Base-by-base conservation (phyloP, 2,888 invertebrate species). In the Ferdinandea cuprea region DNA sequence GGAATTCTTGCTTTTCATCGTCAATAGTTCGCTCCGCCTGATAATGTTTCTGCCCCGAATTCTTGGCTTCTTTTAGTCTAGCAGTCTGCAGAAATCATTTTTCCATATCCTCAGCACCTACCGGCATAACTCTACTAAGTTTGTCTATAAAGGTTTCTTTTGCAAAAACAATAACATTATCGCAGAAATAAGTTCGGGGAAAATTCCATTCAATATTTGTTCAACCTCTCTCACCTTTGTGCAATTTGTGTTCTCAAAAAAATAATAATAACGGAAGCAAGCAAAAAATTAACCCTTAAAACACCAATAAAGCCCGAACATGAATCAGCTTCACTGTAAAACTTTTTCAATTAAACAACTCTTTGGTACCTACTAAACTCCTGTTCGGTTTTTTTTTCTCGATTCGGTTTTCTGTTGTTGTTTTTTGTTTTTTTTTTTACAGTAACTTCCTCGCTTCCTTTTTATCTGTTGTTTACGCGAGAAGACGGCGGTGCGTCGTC, bases 341-440 rank as follows among this genome's bases (percentile, higher is more conserved):
- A 72, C 40, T 72, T 72, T 72, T 72, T 72, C 71, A 72, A 72
- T 72, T 72, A 72, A 71, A 42, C 50, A 61, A 32, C 50, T 61
- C 71, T 58, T n/a, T 35, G 44, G 21, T 44, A 56, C 46, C 21
- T 35, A 54, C 3, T 25, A 19, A 35, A 37, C n/a, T 37, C 37
- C 13, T 37, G 37, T 15, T 37, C 6, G 37, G 0, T 5, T 37
- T 4, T 37, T 37, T 37, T 37, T 37, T 37, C 25, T 25, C 25
- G 5, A 25, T 25, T 25, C 25, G 25, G 25, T 25, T 25, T 5
- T 30, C 1, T 19, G 7, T 21, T n/a, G 13, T n/a, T 59, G 13
- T 8, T 48, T 17, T 9, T 19, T n/a, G 4, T 30, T 17, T 66
- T 66, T 2, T 28, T 9, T 61, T 52, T 50, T 61, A 50, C 19